Percentiles rank a stretch among this genome's conserved stretches.
Evolutionary conservation across 2,113 vertebrate genomes (phyloP).

Genomic region (Carlito syrichta): DNA sequence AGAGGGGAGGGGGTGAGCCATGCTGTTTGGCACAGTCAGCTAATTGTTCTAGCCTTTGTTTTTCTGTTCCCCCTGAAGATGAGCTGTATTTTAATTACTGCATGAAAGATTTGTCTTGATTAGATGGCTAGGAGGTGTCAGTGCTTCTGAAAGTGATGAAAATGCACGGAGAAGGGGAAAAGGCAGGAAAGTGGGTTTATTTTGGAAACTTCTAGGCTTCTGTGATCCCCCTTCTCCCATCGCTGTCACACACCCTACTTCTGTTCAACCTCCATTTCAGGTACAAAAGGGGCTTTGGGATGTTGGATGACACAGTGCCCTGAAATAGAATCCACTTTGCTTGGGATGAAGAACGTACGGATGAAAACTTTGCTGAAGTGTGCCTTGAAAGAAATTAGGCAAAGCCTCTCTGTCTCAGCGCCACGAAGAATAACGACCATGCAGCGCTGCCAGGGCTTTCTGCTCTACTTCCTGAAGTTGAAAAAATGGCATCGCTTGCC

Average conservation of each 20-base stretch:
- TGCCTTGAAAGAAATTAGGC: not conserved
- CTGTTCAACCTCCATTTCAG: not conserved
- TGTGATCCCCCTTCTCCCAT: not conserved
- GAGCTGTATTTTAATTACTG: conserved; percentile 73
- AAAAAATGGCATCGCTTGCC: not conserved
- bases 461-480: not conserved
- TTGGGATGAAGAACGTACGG: not conserved
- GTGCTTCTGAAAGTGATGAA: conserved; percentile 32
- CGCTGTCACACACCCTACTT: not conserved
- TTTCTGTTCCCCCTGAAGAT: conserved; percentile 67
- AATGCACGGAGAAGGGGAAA: not conserved
- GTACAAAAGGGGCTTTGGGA: not conserved
- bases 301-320: not conserved
- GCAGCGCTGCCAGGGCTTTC: not conserved
- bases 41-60: conserved; percentile 76
- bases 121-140: conserved; percentile 59
- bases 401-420: not conserved
- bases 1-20: not conserved
- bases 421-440: not conserved
- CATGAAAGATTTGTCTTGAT: conserved; percentile 76
- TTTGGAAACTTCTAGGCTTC: not conserved
- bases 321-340: not conserved
- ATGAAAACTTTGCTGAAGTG: not conserved
- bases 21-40: conserved; percentile 55
- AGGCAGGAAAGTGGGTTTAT: not conserved